phyloP scores from a whole-genome alignment of 2,113 vertebrate species.

The Tenrec ecaudatus region DNA sequence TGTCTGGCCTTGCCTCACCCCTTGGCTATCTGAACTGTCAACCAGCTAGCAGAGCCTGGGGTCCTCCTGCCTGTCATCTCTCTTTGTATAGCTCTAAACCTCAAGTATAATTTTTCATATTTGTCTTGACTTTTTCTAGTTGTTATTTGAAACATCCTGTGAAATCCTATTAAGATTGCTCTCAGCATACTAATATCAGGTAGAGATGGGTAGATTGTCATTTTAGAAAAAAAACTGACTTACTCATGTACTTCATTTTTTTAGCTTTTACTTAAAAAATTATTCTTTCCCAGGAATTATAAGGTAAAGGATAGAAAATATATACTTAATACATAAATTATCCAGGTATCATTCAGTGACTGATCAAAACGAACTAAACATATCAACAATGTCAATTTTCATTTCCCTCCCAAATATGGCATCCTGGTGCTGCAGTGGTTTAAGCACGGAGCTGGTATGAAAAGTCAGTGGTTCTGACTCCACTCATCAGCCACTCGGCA shows the following conservation, averaged over 20 bases:
- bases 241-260: background rate
- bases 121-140: background rate
- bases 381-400: background rate
- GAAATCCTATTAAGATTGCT: background rate
- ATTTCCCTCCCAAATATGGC: too few relatives aligned
- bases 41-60: background rate
- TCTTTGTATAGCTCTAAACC: background rate
- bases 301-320: background rate
- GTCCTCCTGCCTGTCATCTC: background rate
- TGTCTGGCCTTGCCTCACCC: background rate
- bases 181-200: background rate
- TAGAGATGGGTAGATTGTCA: background rate
- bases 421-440: too few relatives aligned
- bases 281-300: background rate
- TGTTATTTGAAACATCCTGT: background rate
- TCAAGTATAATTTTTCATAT: background rate
- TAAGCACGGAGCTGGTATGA: too few relatives aligned
- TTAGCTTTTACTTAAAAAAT: background rate
- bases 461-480: too few relatives aligned
- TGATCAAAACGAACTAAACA: background rate
- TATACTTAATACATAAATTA: background rate
- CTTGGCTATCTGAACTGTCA: fast-evolving
- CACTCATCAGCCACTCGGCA: too few relatives aligned
- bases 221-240: background rate
- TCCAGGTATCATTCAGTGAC: background rate